Conservation (phyloP, 2,113 vertebrate species). For the Eclectus roratus region DNA sequence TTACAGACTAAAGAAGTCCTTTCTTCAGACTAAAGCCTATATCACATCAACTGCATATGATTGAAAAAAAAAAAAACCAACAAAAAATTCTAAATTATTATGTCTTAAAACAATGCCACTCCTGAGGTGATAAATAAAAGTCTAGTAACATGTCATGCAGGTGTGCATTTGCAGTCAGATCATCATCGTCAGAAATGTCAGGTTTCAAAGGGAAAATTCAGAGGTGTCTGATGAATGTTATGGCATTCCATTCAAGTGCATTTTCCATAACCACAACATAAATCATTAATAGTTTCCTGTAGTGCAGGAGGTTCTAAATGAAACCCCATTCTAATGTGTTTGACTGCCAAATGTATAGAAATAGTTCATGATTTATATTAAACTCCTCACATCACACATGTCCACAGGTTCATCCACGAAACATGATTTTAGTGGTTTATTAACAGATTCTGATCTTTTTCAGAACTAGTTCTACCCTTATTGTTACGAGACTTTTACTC, state of each 20-base stretch:
- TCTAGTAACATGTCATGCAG: background rate
- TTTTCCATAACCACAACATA: background rate
- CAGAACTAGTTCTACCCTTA: background rate
- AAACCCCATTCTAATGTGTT: background rate
- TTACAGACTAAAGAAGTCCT: background rate
- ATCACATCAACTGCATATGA: background rate
- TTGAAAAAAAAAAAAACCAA: background rate
- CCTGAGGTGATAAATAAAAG: background rate
- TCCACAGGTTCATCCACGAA: background rate
- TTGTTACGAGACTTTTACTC: background rate
- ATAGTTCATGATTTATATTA: background rate
- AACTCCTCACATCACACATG: constrained; percentile 26
- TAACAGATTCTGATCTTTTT: constrained; percentile 1
- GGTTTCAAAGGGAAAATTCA: background rate
- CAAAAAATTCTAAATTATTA: background rate
- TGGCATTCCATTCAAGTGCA: background rate
- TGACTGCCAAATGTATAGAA: background rate
- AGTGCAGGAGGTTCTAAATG: background rate
- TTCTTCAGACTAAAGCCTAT: background rate
- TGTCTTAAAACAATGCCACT: background rate
- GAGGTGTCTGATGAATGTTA: background rate
- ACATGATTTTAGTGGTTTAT: background rate
- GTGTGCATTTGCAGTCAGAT: background rate
- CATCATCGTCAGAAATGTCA: background rate
- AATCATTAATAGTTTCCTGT: background rate